Percentiles rank a stretch among this genome's conserved stretches.
Conservation (phyloP, 2,113 vertebrate species). For the Oreochromis niloticus region DNA sequence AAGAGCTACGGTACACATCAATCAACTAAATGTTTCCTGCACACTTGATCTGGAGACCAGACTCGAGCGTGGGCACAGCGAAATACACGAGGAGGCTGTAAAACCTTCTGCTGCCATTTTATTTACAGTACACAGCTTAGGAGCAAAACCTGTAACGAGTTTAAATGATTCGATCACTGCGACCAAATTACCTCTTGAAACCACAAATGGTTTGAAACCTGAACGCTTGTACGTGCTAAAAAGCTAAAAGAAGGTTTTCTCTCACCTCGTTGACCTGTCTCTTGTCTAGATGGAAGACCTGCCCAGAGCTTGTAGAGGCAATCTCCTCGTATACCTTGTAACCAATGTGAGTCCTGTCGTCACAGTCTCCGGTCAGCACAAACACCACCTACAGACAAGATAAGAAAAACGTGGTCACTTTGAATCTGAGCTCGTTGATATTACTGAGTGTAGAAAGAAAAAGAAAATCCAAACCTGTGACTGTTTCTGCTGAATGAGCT, state of each 20-base stretch:
- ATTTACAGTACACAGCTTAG: background rate
- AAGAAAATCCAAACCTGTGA: constrained; percentile 80
- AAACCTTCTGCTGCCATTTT: background rate
- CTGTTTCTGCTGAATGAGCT: constrained; percentile 98
- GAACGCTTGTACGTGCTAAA: background rate
- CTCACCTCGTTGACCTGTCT: constrained; percentile 98
- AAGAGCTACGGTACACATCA: constrained; percentile 1
- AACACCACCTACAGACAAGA: constrained; percentile 84
- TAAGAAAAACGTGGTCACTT: background rate
- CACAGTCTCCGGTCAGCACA: constrained; percentile 96
- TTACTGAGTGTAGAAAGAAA: background rate
- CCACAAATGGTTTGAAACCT: background rate
- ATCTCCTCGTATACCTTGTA: constrained; percentile 98
- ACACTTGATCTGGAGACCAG: constrained; percentile 17
- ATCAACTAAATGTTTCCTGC: constrained; percentile 29
- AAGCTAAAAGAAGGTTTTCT: background rate
- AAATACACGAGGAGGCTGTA: background rate
- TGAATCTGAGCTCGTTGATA: background rate
- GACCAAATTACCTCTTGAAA: background rate
- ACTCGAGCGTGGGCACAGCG: background rate
- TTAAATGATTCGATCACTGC: background rate
- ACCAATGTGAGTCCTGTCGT: constrained; percentile 88
- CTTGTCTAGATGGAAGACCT: constrained; percentile 97
- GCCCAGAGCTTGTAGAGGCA: constrained; percentile 96
- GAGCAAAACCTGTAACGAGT: background rate